Conservation (phyloP, 1,140 invertebrate genomes). For the Trinorchestia longiramus region DNA sequence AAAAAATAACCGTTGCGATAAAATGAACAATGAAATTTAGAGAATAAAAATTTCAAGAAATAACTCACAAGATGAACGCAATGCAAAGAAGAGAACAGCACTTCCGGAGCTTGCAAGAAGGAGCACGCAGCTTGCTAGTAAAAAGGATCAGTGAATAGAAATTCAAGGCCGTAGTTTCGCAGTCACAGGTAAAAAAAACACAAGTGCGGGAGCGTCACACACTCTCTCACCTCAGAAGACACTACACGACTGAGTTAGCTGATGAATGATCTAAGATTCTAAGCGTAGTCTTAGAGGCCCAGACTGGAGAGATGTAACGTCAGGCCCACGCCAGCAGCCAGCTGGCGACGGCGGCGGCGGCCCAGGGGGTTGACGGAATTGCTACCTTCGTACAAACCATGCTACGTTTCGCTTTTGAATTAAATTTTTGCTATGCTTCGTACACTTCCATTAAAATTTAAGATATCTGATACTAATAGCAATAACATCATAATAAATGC, state of each 20-base stretch:
- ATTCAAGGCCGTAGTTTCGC: conserved; percentile 21
- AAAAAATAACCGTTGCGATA: not conserved
- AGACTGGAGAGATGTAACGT: not conserved
- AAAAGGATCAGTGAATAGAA: not conserved
- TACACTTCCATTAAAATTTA: no score
- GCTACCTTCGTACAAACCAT: no score
- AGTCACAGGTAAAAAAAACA: not conserved
- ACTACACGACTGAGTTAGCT: not conserved
- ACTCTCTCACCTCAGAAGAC: not conserved
- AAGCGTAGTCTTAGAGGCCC: not conserved
- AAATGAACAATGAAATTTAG: not conserved
- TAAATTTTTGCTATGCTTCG: no score
- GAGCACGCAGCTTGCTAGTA: not conserved
- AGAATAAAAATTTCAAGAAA: not conserved
- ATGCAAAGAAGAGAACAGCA: not conserved
- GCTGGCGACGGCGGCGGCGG: no score
- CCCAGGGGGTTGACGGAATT: no score
- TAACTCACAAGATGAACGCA: not conserved
- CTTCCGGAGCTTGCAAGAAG: conserved; percentile 37
- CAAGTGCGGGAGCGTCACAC: not conserved
- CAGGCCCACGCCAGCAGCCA: no score
- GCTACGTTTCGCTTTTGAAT: no score
- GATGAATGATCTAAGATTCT: not conserved
- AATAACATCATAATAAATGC: no score
- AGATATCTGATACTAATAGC: no score